phyloP scores from a whole-genome alignment of 2,888 invertebrate species.

The Drosophila formosana region DNA sequence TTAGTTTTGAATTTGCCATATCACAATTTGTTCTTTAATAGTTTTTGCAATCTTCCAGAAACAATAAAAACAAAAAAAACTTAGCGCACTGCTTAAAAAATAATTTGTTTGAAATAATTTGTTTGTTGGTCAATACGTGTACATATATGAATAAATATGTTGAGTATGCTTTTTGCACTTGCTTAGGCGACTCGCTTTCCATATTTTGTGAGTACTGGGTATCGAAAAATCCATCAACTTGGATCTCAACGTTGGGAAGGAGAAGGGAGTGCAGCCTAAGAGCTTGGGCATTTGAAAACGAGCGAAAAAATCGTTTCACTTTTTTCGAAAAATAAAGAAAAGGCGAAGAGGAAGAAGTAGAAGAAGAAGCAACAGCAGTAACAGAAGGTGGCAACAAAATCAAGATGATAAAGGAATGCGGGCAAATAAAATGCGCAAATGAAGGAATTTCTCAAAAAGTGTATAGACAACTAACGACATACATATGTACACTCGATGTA shows the following conservation, averaged over 20 bases:
- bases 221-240: slow-evolving; percentile 21
- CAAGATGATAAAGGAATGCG: slow-evolving; percentile 50
- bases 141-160: too few relatives aligned
- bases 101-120: too few relatives aligned
- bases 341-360: slow-evolving; percentile 12
- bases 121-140: too few relatives aligned
- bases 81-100: too few relatives aligned
- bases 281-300: slow-evolving; percentile 26
- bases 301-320: slow-evolving; percentile 42
- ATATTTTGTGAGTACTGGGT: slow-evolving; percentile 7
- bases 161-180: too few relatives aligned
- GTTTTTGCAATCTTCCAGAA: too few relatives aligned
- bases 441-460: slow-evolving; percentile 43
- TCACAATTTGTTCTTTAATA: too few relatives aligned
- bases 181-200: not conserved
- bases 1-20: too few relatives aligned
- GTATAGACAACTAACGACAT: slow-evolving; percentile 24
- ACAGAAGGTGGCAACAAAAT: slow-evolving; percentile 36
- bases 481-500: slow-evolving; percentile 7
- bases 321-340: slow-evolving; percentile 16
- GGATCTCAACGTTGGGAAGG: not conserved
- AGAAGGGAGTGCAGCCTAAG: not conserved
- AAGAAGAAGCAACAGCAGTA: slow-evolving; percentile 22
- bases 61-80: too few relatives aligned
- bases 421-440: slow-evolving; percentile 59